These are phyloP conservation scores for Macrostomum cliftonense DNA, from an alignment of 2,888 invertebrate species.

Conservation along the genomic window DNA sequence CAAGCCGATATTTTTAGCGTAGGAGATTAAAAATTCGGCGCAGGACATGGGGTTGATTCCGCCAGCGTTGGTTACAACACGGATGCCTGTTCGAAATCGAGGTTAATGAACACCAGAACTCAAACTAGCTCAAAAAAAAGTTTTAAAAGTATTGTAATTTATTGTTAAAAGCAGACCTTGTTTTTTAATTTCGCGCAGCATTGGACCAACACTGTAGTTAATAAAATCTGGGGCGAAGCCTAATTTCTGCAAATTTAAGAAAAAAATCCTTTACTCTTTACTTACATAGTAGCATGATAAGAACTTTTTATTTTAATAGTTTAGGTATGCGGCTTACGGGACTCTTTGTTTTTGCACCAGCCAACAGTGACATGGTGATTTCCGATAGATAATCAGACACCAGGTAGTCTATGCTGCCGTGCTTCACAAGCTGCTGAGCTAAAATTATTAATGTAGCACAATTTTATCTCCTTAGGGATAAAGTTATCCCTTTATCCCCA, in stretches of 20 bases:
- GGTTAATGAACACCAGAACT: too few relatives aligned
- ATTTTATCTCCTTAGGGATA: too few relatives aligned
- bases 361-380: slow-evolving; percentile 42
- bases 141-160: too few relatives aligned
- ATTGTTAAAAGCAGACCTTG: too few relatives aligned
- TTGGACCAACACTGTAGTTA: slow-evolving; percentile 35
- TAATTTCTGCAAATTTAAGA: slow-evolving; percentile 24
- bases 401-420: slow-evolving; percentile 38
- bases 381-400: slow-evolving; percentile 42
- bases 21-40: slow-evolving; percentile 32
- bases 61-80: slow-evolving; percentile 41
- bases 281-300: too few relatives aligned
- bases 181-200: slow-evolving; percentile 36
- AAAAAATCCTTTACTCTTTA: background rate
- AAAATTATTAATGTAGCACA: slow-evolving; percentile 17
- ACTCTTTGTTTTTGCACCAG: slow-evolving; percentile 36
- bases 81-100: slow-evolving; percentile 28
- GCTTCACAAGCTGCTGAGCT: slow-evolving; percentile 40
- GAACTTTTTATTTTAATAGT: too few relatives aligned
- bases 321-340: slow-evolving; percentile 32
- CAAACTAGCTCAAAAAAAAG: too few relatives aligned
- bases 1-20: slow-evolving; percentile 29
- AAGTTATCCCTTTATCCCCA: too few relatives aligned
- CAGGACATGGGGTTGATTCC: slow-evolving; percentile 41
- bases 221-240: slow-evolving; percentile 42